Evolutionary conservation across 2,113 vertebrate genomes (phyloP), one percentile per base, ranked within the genome.

Genomic region (Tinamus guttatus): DNA sequence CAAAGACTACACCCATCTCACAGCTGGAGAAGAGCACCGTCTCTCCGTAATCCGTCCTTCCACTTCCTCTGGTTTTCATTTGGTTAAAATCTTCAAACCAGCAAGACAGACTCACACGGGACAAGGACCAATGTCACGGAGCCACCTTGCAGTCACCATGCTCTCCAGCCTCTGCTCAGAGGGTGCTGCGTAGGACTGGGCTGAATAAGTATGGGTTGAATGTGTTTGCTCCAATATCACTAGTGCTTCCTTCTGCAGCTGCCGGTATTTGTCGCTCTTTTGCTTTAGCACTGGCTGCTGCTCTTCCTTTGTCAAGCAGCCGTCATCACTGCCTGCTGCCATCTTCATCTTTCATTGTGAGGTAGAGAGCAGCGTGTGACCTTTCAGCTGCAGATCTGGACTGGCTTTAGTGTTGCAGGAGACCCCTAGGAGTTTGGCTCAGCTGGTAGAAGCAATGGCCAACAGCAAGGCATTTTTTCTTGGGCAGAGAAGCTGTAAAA

Each of bases 51-150:
- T 47, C 36, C 65, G n/a, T 86, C 30, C 52, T 65, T 32, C 60
- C 9, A 40, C 60, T 69, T 81, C 49, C 30, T 95, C 51, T 90
- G 68, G 13, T 74, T 93, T 93, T 89, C 7, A 75, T 30, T 49
- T 93, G 45, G 90, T 89, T 56, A 73, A 81, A 78, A 36, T 65
- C 77, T 87, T 93, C 67, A 89, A 94, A 94, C 86, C 81, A 95
- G 88, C 92, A 90, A 84, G 80, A 89, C 1, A 5, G 63, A 81
- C 34, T 89, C 73, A 34, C 40, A 3, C 40, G 64, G 41, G 76
- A 32, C 30, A 74, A 88, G 69, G 77, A 87, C 74, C 90, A 90
- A 20, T 34, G 27, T 38, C 83, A 93, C 94, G 76, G 74, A 92
- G 83, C 85, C 86, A 70, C 81, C 41, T 40, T 47, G 52, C 65